Percentiles rank a stretch among this genome's conserved stretches.
phyloP scores from a whole-genome alignment of 2,113 vertebrate species.

The Toxotes chatareus region DNA sequence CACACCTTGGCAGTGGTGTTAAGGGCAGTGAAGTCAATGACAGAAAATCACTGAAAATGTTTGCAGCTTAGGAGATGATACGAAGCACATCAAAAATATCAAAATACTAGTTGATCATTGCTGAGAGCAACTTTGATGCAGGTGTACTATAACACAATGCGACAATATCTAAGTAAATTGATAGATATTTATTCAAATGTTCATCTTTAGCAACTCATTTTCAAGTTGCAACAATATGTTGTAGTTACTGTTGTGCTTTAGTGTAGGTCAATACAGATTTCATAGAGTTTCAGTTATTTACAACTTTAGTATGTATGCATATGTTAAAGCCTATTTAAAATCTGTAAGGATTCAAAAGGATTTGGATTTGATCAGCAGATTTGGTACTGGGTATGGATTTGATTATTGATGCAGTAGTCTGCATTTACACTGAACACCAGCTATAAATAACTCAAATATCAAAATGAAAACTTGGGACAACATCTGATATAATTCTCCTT shows the following conservation, averaged over 20 bases:
- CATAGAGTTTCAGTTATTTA: not conserved
- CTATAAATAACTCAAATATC: not conserved
- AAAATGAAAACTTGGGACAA: not conserved
- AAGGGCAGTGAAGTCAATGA: conserved; percentile 14
- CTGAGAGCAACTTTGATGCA: not conserved
- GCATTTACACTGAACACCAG: not conserved
- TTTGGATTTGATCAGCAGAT: not conserved
- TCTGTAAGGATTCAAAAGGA: too few species aligned
- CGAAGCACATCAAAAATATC: not conserved
- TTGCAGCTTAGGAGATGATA: conserved; percentile 14
- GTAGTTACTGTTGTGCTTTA: not conserved
- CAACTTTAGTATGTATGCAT: not conserved
- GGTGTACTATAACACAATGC: not conserved
- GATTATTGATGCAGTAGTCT: not conserved
- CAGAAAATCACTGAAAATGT: not conserved
- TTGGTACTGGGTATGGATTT: not conserved
- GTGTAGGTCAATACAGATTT: not conserved
- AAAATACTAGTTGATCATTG: not conserved
- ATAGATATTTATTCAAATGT: not conserved
- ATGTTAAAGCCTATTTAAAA: not conserved
- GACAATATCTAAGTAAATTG: not conserved
- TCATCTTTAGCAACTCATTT: not conserved
- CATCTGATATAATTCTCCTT: not conserved
- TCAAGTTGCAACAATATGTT: too few species aligned
- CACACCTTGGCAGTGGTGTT: not conserved